Percentiles rank a stretch among this genome's conserved stretches.
Evolutionary conservation across 2,113 vertebrate species (phyloP).

Genomic region (Hipposideros armiger): DNA sequence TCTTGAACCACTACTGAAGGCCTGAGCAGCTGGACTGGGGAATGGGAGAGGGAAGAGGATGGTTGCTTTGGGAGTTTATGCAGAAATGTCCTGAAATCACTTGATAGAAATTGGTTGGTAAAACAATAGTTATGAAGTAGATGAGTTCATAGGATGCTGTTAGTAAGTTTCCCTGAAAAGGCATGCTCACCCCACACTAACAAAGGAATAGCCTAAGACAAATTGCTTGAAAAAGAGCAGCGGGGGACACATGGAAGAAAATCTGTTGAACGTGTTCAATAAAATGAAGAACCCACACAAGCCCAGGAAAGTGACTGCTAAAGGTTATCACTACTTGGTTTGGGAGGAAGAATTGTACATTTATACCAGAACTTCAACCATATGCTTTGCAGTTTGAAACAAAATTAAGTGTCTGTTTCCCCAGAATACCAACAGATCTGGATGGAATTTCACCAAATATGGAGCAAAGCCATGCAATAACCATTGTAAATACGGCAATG

Average conservation of each 20-base stretch:
- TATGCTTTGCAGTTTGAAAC: neutral
- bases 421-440: neutral
- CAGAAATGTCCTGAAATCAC: neutral
- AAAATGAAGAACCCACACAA: neutral
- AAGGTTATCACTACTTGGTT: neutral
- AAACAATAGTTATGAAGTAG: neutral
- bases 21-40: neutral
- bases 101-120: neutral
- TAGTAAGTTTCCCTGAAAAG: constrained; percentile 55
- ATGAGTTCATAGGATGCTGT: neutral
- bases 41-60: neutral
- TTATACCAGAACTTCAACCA: neutral
- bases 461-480: neutral
- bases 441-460: neutral
- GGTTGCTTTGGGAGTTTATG: neutral
- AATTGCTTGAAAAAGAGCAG: neutral
- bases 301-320: neutral
- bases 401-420: neutral
- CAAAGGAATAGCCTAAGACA: neutral
- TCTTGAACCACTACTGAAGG: neutral
- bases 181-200: neutral
- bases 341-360: neutral
- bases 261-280: neutral
- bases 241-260: neutral
- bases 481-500: neutral